Conservation (phyloP, 2,113 vertebrate genomes). For the Lagopus muta region DNA sequence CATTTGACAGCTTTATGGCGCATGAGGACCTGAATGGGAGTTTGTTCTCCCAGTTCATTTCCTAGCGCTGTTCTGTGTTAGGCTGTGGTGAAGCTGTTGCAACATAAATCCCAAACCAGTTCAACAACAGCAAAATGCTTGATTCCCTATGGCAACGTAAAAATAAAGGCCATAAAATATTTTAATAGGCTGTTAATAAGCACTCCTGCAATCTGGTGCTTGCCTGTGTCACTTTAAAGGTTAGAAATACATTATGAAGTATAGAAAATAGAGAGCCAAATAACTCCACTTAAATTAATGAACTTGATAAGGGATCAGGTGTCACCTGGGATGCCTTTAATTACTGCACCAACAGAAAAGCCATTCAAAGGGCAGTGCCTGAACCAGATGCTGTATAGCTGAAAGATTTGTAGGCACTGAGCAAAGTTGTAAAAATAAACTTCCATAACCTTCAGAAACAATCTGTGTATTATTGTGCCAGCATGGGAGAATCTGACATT, state of each 20-base stretch:
- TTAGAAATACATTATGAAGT: slow-evolving; percentile 69
- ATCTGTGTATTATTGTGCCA: slow-evolving; percentile 38
- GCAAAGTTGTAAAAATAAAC: slow-evolving; percentile 63
- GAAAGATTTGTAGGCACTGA: slow-evolving; percentile 57
- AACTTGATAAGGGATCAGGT: slow-evolving; percentile 68
- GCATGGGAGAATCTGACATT: slow-evolving; percentile 1
- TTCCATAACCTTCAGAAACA: slow-evolving; percentile 51
- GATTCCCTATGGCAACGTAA: slow-evolving; percentile 51
- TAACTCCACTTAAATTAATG: slow-evolving; percentile 70
- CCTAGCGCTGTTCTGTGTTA: background rate
- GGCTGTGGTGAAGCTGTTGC: slow-evolving; percentile 29
- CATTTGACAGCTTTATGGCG: slow-evolving; percentile 15
- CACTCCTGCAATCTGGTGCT: slow-evolving; percentile 43
- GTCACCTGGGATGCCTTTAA: slow-evolving; percentile 71
- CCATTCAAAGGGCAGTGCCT: slow-evolving; percentile 57
- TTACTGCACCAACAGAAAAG: slow-evolving; percentile 70
- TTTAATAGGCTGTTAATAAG: slow-evolving; percentile 72
- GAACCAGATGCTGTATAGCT: slow-evolving; percentile 47
- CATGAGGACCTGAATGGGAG: slow-evolving; percentile 11
- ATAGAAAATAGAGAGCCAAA: slow-evolving; percentile 57
- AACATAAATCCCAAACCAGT: slow-evolving; percentile 57
- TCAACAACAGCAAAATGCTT: slow-evolving; percentile 53
- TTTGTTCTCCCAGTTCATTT: slow-evolving; percentile 64
- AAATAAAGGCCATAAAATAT: slow-evolving; percentile 71
- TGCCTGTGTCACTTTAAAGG: slow-evolving; percentile 71